A percentile compares a stretch with the other conserved stretches of the same genome.
Conservation (phyloP, 2,797 vertebrate genomes). For the Arnoldichthys spilopterus region DNA sequence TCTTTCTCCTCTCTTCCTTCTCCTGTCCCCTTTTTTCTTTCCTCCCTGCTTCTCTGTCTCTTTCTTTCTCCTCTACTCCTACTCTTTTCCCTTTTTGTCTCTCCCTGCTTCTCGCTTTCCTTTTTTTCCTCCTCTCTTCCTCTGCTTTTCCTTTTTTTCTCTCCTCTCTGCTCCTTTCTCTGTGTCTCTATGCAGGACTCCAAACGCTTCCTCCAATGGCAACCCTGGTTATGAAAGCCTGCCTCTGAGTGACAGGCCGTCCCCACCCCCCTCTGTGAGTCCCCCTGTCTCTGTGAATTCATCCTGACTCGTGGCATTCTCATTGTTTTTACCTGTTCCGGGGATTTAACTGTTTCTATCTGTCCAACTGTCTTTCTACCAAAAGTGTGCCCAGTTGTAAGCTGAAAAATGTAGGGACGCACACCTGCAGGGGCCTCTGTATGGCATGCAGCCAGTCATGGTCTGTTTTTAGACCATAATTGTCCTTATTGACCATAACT, state of each 20-base stretch:
- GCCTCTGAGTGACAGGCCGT: slow-evolving; percentile 85
- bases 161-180: slow-evolving; percentile 67
- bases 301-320: slow-evolving; percentile 71
- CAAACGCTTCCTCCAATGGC: slow-evolving; percentile 97
- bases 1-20: neutral
- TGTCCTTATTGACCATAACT: too few species aligned
- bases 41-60: neutral
- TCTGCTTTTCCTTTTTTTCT: slow-evolving; percentile 19
- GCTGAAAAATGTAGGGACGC: neutral
- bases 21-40: too few species aligned
- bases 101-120: neutral
- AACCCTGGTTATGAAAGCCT: slow-evolving; percentile 95
- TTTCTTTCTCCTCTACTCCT: neutral
- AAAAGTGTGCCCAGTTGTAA: neutral
- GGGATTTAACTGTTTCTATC: neutral
- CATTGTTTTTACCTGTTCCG: slow-evolving; percentile 30
- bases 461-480: neutral
- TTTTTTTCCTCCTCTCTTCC: neutral
- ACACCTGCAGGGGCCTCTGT: neutral
- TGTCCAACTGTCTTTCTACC: neutral
- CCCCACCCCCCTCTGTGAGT: slow-evolving; percentile 89
- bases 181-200: slow-evolving; percentile 86
- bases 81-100: too few species aligned
- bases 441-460: neutral
- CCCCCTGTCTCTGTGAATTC: slow-evolving; percentile 79